Base-by-base conservation (phyloP, 2,113 vertebrate species). In the Dissostichus mawsoni region DNA sequence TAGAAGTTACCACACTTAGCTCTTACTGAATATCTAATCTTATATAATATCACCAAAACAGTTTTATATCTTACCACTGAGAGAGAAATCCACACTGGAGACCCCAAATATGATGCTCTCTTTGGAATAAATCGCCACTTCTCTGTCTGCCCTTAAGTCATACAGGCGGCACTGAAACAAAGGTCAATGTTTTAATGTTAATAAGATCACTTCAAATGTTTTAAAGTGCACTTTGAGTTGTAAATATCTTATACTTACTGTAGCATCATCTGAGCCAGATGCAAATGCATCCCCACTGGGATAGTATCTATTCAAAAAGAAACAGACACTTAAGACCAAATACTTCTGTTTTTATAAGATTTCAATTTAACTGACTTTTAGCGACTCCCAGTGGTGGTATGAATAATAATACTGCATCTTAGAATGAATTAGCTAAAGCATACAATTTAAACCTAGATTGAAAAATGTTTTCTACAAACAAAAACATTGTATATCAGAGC, bases 71-170 rank as follows among this genome's bases (percentile, higher is more conserved):
- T 95, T 91, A 99, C 98, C 98, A 47, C 98, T 99, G 87, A 99
- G 97, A 63, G 98, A 99, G 94, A 99, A 99, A 94, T 99, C 98
- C 86, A 99, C 97, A 25, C 97, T 99, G 77, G 98, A 99, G 2
- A 97, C 97, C 64, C 98, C 98, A 83, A 99, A 99, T 91, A 99
- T 99, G 87, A 99, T 99, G 92, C 98, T 99, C 82, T 99, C 98
- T 90, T 99, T 99, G 89, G 98, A 98, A 90, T 99, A 99, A 92
- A 99, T 97, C 33, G 98, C 98, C 20, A 99, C 98, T 93, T 99
- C 98, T 94, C 98, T 95, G 92, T 99, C 98, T 11, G 98, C 98
- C 85, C 98, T 96, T 56, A 99, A 95, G 92, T 99, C 98, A 70
- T 97, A 99, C 13, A 99, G 95, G 58, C 98, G 97, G 87, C 98